A percentile compares a stretch with the other conserved stretches of the same genome.
Evolutionary conservation across 2,888 invertebrate species (phyloP).

Genomic region (Agriotes lineatus): DNA sequence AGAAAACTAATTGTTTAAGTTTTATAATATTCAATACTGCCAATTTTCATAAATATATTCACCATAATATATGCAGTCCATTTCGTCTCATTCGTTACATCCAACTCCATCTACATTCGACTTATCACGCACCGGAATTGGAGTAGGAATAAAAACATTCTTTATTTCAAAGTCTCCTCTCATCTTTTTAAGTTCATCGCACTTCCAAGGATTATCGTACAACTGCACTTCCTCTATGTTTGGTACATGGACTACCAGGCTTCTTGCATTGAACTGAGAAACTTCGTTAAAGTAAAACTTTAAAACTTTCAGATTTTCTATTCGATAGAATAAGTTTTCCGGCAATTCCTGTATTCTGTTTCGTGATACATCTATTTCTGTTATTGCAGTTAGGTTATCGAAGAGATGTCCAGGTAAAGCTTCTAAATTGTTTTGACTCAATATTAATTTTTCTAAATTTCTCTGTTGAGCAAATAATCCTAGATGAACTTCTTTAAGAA

Average conservation of each 20-base stretch:
- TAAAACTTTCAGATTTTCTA: constrained; percentile 6
- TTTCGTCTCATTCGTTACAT: constrained; percentile 10
- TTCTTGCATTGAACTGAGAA: neutral
- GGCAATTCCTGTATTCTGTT: neutral
- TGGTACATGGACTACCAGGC: neutral
- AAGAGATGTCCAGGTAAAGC: constrained; percentile 2
- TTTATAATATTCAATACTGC: no score
- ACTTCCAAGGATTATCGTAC: constrained; percentile 12
- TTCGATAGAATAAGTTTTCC: constrained; percentile 3
- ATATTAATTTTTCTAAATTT: neutral
- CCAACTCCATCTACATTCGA: constrained; percentile 13
- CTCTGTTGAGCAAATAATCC: neutral
- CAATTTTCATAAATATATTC: no score
- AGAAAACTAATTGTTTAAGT: no score
- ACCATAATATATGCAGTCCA: no score
- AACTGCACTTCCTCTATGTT: neutral
- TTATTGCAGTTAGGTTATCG: neutral
- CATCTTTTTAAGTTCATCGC: neutral
- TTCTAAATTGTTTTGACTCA: neutral
- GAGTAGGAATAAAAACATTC: neutral
- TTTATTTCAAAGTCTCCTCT: constrained; percentile 14
- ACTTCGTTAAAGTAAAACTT: neutral
- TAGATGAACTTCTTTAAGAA: neutral
- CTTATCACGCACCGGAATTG: neutral
- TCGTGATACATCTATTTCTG: neutral